phyloP scores from a whole-genome alignment of 1,140 invertebrate genomes.

The Hyles vespertilio region DNA sequence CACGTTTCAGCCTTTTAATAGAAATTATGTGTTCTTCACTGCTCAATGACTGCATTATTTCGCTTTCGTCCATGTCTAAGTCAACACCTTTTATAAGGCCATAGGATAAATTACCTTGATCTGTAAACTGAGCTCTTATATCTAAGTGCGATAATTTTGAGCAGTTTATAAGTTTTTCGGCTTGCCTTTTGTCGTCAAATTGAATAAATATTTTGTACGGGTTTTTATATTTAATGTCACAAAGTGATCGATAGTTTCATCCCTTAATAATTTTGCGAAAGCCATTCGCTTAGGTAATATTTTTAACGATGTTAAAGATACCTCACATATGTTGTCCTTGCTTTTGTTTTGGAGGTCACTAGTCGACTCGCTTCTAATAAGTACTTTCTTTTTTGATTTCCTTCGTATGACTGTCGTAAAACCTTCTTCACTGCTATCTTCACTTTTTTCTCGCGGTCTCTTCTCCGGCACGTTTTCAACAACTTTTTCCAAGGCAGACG shows the following conservation, averaged over 20 bases:
- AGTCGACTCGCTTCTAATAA: not conserved
- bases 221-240: constrained; percentile 30
- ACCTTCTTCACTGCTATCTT: constrained; percentile 1
- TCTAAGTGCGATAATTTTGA: constrained; percentile 15
- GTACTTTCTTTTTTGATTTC: not conserved
- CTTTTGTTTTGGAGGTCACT: not conserved
- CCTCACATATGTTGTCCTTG: not conserved
- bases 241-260: constrained; percentile 16
- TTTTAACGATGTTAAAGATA: constrained; percentile 10
- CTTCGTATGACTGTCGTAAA: constrained; percentile 2
- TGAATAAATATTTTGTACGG: constrained; percentile 20
- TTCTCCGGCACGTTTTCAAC: too few species aligned
- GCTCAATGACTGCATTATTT: too few species aligned
- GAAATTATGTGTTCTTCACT: too few species aligned
- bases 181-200: constrained; percentile 14
- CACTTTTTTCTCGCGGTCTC: not conserved
- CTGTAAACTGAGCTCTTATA: constrained; percentile 14
- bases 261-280: constrained; percentile 26
- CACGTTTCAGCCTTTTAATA: too few species aligned
- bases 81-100: constrained; percentile 23
- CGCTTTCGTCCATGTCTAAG: not conserved
- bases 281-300: constrained; percentile 26
- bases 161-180: constrained; percentile 15
- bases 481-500: too few species aligned
- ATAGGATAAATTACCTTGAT: constrained; percentile 17